Percentiles rank a stretch among this genome's conserved stretches.
These are phyloP conservation scores for Umimayanthus chanpuru DNA, from an alignment of 92 coral and sea anemone species.

Conservation along the genomic window DNA sequence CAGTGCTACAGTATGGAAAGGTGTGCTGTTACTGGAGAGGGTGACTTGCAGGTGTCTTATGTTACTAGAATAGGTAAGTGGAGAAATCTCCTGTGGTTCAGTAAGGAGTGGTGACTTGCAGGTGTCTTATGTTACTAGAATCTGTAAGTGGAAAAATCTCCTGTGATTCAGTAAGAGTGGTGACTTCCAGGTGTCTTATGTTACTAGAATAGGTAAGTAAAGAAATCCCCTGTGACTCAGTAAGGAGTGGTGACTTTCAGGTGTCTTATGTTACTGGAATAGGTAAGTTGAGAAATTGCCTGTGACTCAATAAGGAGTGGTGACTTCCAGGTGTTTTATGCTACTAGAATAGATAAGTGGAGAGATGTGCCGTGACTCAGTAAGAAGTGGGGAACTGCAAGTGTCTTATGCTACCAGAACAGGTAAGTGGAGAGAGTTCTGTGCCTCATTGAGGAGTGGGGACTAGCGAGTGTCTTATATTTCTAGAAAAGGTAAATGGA, in stretches of 20 bases:
- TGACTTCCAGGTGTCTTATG: background rate
- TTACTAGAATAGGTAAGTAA: background rate
- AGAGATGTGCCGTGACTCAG: background rate
- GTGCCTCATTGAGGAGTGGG: no score
- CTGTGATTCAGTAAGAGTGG: background rate
- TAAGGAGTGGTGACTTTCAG: background rate
- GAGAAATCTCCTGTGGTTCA: conserved; percentile 70
- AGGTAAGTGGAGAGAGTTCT: background rate
- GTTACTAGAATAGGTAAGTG: conserved; percentile 73
- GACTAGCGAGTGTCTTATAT: no score
- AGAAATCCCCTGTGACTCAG: background rate
- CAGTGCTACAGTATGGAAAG: conserved; percentile 69
- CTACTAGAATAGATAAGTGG: background rate
- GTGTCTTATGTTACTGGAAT: background rate
- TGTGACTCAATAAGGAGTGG: background rate
- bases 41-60: conserved; percentile 76
- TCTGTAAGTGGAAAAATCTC: conserved; percentile 44
- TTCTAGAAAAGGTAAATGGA: background rate
- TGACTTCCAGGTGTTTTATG: no score
- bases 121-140: conserved; percentile 74
- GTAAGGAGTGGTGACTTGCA: conserved; percentile 68
- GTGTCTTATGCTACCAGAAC: background rate
- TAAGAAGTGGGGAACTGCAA: no score
- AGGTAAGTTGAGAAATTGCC: background rate
- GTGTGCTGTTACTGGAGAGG: conserved; percentile 84